Evolutionary conservation across 2,113 vertebrate species (phyloP).

Genomic region (Dasyprocta punctata): DNA sequence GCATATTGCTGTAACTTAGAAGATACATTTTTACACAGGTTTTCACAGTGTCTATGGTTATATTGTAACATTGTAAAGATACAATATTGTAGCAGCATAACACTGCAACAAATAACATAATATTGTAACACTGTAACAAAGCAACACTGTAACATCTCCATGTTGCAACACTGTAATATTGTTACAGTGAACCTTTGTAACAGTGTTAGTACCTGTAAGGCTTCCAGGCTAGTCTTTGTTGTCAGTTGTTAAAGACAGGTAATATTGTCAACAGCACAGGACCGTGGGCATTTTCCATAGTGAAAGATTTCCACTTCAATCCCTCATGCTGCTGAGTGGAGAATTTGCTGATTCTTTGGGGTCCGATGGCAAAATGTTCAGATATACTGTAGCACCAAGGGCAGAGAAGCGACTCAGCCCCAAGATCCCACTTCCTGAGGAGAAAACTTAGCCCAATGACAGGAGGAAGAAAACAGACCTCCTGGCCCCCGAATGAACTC

Average conservation of each 20-base stretch:
- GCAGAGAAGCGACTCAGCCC: not conserved
- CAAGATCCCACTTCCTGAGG: not conserved
- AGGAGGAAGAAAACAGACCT: not conserved
- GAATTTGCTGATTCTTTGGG: no score
- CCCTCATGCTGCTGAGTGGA: accelerated
- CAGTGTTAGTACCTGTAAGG: accelerated
- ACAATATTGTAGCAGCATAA: not conserved
- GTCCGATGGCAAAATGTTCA: no score
- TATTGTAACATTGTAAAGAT: not conserved
- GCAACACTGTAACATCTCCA: not conserved
- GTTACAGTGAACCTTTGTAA: accelerated
- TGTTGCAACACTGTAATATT: not conserved
- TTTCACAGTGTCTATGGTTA: accelerated
- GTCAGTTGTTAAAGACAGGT: accelerated
- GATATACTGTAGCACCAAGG: not conserved
- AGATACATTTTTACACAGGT: accelerated
- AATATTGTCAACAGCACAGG: accelerated
- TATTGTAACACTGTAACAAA: no score
- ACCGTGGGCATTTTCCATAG: not conserved
- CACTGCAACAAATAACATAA: no score
- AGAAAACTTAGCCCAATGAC: not conserved
- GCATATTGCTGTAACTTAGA: accelerated
- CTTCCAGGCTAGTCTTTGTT: accelerated
- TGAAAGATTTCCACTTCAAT: not conserved
- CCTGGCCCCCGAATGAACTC: not conserved